Conservation (phyloP, 2,797 vertebrate genomes). For the Eospalax fontanierii region DNA sequence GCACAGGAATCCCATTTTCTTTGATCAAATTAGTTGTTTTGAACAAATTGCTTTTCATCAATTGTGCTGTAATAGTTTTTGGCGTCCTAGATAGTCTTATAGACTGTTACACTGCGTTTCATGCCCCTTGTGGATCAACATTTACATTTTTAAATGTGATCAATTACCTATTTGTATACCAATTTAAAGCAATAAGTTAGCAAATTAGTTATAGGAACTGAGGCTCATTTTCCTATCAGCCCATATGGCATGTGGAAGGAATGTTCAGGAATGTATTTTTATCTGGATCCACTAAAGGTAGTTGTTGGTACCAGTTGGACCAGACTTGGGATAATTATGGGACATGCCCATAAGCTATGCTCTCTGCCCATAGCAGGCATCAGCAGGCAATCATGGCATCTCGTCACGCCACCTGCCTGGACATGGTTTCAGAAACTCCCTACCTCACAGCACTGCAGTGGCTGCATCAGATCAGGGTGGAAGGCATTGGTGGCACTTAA, state of each 20-base stretch:
- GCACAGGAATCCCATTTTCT: neutral
- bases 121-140: neutral
- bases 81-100: neutral
- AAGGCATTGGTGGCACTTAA: neutral
- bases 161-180: neutral
- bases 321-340: neutral
- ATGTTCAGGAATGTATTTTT: conserved; percentile 28
- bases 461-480: conserved; percentile 2
- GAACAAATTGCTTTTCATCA: neutral
- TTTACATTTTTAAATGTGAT: too few species aligned
- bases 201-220: neutral
- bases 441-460: neutral
- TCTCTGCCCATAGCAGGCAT: neutral
- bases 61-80: neutral
- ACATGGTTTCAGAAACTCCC: neutral
- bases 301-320: neutral
- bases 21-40: conserved; percentile 14
- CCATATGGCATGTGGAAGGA: neutral
- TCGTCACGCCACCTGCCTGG: neutral
- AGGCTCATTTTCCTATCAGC: neutral
- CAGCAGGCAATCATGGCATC: neutral
- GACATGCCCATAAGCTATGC: neutral
- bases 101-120: neutral
- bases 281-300: neutral
- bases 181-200: neutral